Percentiles rank a stretch among this genome's conserved stretches.
Evolutionary conservation across 30 jellyfish, hydroid and myxozoan species (phyloP).

Genomic region (Pelagia noctiluca): DNA sequence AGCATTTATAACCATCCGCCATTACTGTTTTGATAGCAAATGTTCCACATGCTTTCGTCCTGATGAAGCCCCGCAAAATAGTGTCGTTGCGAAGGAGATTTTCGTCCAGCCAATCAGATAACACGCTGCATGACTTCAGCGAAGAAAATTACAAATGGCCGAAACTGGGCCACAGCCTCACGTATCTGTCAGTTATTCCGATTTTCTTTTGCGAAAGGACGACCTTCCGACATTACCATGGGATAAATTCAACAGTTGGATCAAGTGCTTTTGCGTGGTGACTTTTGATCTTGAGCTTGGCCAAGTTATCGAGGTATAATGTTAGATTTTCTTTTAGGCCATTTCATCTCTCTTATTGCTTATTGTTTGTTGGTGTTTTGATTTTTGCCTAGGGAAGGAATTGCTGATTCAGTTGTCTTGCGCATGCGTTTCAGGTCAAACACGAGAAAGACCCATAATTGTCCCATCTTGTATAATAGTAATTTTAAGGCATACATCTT

Average conservation of each 20-base stretch:
- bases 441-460: too few relatives aligned
- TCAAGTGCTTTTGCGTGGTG: slow-evolving; percentile 88
- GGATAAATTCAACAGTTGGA: slow-evolving; percentile 86
- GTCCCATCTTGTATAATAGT: too few relatives aligned
- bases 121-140: slow-evolving; percentile 57
- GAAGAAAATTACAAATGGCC: slow-evolving; percentile 56
- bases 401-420: too few relatives aligned
- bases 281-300: slow-evolving; percentile 95
- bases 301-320: slow-evolving; percentile 86
- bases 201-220: slow-evolving; percentile 54
- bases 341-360: too few relatives aligned
- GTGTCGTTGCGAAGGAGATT: slow-evolving; percentile 59
- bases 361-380: too few relatives aligned
- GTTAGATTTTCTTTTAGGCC: too few relatives aligned
- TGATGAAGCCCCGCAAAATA: neutral
- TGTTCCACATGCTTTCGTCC: neutral
- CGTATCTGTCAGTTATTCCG: slow-evolving; percentile 55
- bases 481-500: too few relatives aligned
- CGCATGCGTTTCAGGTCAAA: too few relatives aligned
- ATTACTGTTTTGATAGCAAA: slow-evolving; percentile 14
- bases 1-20: too few relatives aligned
- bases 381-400: too few relatives aligned
- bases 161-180: slow-evolving; percentile 44
- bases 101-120: too few relatives aligned
- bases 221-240: slow-evolving; percentile 70